Conservation (phyloP, 2,797 vertebrate species). For the Silurus aristotelis region DNA sequence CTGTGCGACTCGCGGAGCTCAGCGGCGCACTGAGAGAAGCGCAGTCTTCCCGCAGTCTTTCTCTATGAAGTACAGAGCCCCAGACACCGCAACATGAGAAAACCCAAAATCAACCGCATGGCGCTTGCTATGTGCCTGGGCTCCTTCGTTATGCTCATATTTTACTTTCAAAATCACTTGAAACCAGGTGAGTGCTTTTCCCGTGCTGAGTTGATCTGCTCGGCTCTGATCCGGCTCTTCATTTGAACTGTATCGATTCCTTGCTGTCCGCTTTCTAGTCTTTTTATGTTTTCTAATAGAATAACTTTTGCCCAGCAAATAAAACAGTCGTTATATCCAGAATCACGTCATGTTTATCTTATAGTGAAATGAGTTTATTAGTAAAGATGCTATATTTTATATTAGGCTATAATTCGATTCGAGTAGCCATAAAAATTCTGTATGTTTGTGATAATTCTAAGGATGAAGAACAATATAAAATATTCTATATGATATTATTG, state of each 20-base stretch:
- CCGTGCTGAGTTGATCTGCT: background rate
- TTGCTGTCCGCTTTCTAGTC: background rate
- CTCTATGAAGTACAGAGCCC: constrained; percentile 20
- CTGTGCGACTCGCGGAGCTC: background rate
- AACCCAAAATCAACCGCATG: constrained; percentile 70
- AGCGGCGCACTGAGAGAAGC: constrained; percentile 2
- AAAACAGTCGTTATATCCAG: background rate
- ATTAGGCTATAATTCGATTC: background rate
- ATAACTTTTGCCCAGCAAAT: background rate
- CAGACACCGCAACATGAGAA: constrained; percentile 75
- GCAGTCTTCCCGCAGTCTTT: background rate
- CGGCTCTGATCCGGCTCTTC: too few species aligned
- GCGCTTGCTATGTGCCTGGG: constrained; percentile 77
- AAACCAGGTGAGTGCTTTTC: constrained; percentile 75
- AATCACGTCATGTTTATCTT: background rate
- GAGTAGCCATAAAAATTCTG: background rate
- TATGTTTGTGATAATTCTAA: background rate
- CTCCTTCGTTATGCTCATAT: constrained; percentile 77
- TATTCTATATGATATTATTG: background rate
- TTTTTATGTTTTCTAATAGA: background rate
- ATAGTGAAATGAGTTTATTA: background rate
- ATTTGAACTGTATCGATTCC: background rate
- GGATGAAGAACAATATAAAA: background rate
- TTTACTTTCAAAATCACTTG: constrained; percentile 81
- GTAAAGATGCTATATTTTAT: background rate